A percentile compares a stretch with the other conserved stretches of the same genome.
Evolutionary conservation across 2,888 invertebrate species (phyloP).

Genomic region (Spatulosminthurus flaviceps): DNA sequence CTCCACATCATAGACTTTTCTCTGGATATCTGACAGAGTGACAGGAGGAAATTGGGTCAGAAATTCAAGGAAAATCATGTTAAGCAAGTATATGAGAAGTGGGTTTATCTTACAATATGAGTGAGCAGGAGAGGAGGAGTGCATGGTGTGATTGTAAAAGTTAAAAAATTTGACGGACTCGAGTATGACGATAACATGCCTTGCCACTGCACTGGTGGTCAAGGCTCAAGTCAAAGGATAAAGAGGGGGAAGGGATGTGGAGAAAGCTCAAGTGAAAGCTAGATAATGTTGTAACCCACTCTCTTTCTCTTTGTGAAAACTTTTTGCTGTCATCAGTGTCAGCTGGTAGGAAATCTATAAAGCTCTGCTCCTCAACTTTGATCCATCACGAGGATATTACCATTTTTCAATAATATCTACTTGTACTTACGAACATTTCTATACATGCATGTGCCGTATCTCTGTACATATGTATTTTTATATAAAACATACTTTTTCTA

Average conservation of each 20-base stretch:
- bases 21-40: neutral
- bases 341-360: constrained; percentile 44
- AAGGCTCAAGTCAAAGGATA: neutral
- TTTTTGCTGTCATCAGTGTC: constrained; percentile 51
- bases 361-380: constrained; percentile 45
- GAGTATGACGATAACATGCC: neutral
- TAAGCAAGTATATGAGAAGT: neutral
- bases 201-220: neutral
- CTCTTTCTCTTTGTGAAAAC: constrained; percentile 7
- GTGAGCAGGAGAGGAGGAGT: no score
- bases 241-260: neutral
- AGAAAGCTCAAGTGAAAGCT: constrained; percentile 34
- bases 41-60: neutral
- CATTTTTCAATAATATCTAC: constrained; percentile 40
- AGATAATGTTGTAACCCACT: constrained; percentile 18
- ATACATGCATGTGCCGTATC: no score
- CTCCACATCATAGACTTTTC: constrained; percentile 20
- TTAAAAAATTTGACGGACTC: constrained; percentile 20
- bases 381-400: constrained; percentile 39
- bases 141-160: constrained; percentile 20
- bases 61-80: neutral
- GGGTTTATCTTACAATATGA: neutral
- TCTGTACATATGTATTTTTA: no score
- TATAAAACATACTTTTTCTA: no score
- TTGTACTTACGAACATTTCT: no score